phyloP scores from a whole-genome alignment of 2,888 invertebrate genomes.

The Mythimna vitellina region DNA sequence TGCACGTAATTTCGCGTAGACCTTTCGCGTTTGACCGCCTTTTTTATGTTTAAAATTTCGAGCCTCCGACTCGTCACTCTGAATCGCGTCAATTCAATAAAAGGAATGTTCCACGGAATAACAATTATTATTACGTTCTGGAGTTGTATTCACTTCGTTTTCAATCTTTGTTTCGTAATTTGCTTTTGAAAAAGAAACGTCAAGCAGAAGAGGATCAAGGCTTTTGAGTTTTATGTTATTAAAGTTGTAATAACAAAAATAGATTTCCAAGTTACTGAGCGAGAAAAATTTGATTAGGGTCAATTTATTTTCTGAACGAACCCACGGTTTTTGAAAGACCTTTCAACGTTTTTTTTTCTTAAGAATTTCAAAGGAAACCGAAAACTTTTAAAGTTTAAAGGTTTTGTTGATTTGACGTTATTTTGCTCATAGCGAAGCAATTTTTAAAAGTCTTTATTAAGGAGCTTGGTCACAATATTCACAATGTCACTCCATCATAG shows the following conservation, averaged over 20 bases:
- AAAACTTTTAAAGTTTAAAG: neutral
- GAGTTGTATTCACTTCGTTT: slow-evolving; percentile 57
- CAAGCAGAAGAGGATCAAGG: slow-evolving; percentile 49
- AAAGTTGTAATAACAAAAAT: slow-evolving; percentile 54
- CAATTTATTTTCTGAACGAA: slow-evolving; percentile 34
- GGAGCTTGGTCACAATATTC: too few relatives aligned
- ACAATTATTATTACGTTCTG: slow-evolving; percentile 63
- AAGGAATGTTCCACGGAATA: slow-evolving; percentile 63
- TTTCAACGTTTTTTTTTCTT: slow-evolving; percentile 24
- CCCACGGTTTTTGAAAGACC: slow-evolving; percentile 24
- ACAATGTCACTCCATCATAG: too few relatives aligned
- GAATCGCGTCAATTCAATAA: slow-evolving; percentile 67
- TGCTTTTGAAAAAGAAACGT: slow-evolving; percentile 45
- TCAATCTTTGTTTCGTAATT: slow-evolving; percentile 65
- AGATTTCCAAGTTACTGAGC: slow-evolving; percentile 42
- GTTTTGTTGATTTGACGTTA: neutral
- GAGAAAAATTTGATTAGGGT: slow-evolving; percentile 38
- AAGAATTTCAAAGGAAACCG: neutral
- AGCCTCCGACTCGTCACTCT: slow-evolving; percentile 49
- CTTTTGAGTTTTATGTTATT: slow-evolving; percentile 49
- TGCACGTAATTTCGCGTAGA: slow-evolving; percentile 62
- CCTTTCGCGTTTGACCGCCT: slow-evolving; percentile 62
- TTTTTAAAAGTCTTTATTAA: too few relatives aligned
- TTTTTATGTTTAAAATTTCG: slow-evolving; percentile 62
- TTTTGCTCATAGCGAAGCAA: neutral